A percentile compares a stretch with the other conserved stretches of the same genome.
phyloP scores from a whole-genome alignment of 2,113 vertebrate genomes.

The Trogon surrucura region DNA sequence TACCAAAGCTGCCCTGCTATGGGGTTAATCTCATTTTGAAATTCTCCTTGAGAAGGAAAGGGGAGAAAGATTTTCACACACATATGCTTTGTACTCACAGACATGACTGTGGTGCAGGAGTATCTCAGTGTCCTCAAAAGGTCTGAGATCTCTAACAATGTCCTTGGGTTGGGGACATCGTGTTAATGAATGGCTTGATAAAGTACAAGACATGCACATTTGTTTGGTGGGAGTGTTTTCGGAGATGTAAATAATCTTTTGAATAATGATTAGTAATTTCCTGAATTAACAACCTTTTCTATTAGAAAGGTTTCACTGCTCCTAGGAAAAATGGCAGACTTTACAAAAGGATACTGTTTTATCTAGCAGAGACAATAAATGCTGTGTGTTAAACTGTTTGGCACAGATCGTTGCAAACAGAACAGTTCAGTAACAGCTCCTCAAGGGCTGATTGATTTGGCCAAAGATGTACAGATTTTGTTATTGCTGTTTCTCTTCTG shows the following conservation, averaged over 20 bases:
- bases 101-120: background rate
- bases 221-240: background rate
- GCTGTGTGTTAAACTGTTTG: background rate
- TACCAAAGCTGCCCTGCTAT: background rate
- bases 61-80: background rate
- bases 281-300: background rate
- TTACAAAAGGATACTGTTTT: background rate
- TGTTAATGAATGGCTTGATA: background rate
- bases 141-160: background rate
- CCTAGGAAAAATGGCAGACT: background rate
- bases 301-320: background rate
- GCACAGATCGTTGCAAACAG: background rate
- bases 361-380: background rate
- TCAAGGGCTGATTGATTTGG: background rate
- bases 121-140: background rate
- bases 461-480: background rate
- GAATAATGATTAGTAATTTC: background rate
- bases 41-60: background rate
- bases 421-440: background rate
- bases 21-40: background rate
- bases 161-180: background rate
- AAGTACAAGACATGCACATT: background rate
- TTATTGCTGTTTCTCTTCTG: background rate
- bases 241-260: background rate
- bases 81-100: accelerated